Conservation (phyloP, 2,113 vertebrate genomes). For the Pelusios castaneus region DNA sequence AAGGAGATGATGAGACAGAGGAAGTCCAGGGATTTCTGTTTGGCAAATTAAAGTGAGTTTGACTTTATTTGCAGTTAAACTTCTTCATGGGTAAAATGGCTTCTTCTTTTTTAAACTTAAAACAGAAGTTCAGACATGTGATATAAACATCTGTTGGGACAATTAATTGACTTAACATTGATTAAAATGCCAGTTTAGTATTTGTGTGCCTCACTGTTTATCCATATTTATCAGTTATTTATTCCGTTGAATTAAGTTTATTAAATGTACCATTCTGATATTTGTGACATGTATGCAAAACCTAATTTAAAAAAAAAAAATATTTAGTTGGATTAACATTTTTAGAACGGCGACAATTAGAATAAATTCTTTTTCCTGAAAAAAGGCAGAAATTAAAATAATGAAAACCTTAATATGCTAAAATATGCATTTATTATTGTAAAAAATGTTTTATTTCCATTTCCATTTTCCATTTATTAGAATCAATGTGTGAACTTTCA, state of each 20-base stretch:
- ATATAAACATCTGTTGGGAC: background rate
- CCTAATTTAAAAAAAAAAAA: background rate
- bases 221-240: background rate
- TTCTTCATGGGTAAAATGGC: background rate
- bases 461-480: background rate
- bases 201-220: background rate
- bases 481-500: background rate
- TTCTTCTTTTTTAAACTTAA: background rate
- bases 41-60: slow-evolving; percentile 88
- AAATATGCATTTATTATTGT: background rate
- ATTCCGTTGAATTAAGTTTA: background rate
- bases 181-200: background rate
- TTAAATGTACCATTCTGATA: background rate
- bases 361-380: background rate
- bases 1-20: slow-evolving; percentile 77
- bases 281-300: background rate
- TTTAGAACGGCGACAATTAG: background rate
- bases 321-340: background rate
- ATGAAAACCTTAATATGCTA: background rate
- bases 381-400: background rate
- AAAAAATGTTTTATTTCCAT: background rate
- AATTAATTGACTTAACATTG: background rate
- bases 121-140: background rate
- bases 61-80: background rate
- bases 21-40: slow-evolving; percentile 96